Evolutionary conservation across 2,888 invertebrate species (phyloP).

Genomic region (Lasioglossum marginatum): DNA sequence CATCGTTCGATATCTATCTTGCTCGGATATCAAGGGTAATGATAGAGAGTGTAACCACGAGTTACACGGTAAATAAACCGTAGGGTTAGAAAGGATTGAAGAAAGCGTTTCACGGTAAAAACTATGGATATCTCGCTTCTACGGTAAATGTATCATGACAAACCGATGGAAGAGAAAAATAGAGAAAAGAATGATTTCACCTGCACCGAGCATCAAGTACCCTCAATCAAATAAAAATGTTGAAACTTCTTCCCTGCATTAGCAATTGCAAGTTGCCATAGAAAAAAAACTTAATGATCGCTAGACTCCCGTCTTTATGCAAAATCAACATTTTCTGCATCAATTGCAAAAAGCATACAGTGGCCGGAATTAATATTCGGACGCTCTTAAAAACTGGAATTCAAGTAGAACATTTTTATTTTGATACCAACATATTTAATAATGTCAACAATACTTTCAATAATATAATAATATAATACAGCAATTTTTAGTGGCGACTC

Average conservation of each 20-base stretch:
- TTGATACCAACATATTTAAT: too few relatives aligned
- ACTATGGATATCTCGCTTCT: not conserved
- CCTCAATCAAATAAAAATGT: not conserved
- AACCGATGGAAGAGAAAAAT: not conserved
- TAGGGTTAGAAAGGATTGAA: conserved; percentile 7
- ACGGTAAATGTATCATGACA: conserved; percentile 1
- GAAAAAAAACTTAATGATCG: not conserved
- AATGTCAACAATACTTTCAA: too few relatives aligned
- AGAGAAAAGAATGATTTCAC: conserved; percentile 3
- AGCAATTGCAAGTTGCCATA: not conserved
- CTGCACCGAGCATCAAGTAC: not conserved
- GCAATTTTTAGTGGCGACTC: too few relatives aligned
- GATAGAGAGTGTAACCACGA: conserved; percentile 22
- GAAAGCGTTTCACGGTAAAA: conserved; percentile 1
- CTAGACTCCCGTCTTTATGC: not conserved
- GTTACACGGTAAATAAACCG: conserved; percentile 35
- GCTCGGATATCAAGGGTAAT: conserved; percentile 40
- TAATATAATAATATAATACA: too few relatives aligned
- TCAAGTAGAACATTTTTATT: too few relatives aligned
- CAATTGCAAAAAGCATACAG: too few relatives aligned
- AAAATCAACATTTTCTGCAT: too few relatives aligned
- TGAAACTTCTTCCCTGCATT: not conserved
- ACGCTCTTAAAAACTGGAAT: too few relatives aligned
- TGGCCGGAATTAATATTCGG: too few relatives aligned
- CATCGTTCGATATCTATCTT: conserved; percentile 33